phyloP scores from a whole-genome alignment of 2,797 vertebrate species.

The Podarcis siculus region DNA sequence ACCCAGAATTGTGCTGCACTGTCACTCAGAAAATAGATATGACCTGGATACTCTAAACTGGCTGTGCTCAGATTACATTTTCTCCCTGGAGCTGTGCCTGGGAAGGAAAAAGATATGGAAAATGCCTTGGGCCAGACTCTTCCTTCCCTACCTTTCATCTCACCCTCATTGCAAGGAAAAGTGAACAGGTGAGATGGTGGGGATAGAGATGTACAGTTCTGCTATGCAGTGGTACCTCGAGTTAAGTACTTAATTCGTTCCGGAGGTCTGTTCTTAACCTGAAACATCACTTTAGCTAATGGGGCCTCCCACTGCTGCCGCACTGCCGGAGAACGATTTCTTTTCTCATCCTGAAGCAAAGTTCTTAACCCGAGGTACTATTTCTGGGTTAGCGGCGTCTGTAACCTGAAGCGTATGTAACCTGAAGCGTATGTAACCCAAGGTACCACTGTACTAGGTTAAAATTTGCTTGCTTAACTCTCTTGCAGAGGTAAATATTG shows the following conservation, averaged over 20 bases:
- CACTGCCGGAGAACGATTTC: no score
- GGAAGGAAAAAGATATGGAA: not conserved
- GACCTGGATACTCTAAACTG: conserved; percentile 27
- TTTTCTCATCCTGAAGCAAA: no score
- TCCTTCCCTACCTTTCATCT: not conserved
- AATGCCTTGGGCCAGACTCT: not conserved
- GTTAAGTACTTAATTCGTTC: no score
- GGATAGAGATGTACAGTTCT: not conserved
- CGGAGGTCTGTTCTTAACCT: no score
- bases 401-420: no score
- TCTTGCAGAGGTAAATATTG: not conserved
- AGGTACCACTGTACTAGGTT: not conserved
- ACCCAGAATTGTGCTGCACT: not conserved
- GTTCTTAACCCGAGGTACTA: no score
- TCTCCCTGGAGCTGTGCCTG: not conserved
- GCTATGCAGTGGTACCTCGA: not conserved
- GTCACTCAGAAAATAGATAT: not conserved
- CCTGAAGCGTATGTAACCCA: no score
- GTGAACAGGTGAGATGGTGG: not conserved
- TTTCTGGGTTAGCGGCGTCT: no score
- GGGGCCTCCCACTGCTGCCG: no score
- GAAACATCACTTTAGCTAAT: no score
- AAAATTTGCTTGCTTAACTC: conserved; percentile 13
- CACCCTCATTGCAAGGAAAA: not conserved
- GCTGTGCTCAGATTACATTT: conserved; percentile 27